Percentiles rank a stretch among this genome's conserved stretches.
Conservation (phyloP, 2,888 invertebrate species). For the Xanthostigma xanthostigma region DNA sequence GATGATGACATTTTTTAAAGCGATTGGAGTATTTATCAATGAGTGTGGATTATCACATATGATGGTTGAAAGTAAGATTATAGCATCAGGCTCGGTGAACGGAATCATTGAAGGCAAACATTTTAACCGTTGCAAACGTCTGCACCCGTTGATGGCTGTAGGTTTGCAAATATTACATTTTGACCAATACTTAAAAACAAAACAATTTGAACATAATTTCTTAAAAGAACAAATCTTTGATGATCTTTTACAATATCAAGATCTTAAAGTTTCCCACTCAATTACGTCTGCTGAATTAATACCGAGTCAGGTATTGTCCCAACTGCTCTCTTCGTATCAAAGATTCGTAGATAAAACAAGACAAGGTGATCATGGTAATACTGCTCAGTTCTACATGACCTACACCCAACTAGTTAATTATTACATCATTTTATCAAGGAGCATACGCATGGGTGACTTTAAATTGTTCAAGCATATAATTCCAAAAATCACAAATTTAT, state of each 20-base stretch:
- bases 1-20: constrained; percentile 20
- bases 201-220: constrained; percentile 8
- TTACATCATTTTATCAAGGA: constrained; percentile 16
- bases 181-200: constrained; percentile 5
- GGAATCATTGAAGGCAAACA: constrained; percentile 17
- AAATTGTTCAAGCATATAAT: constrained; percentile 16
- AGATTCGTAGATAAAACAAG: constrained; percentile 11
- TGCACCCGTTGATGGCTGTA: constrained; percentile 13
- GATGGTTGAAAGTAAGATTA: constrained; percentile 13
- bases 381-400: constrained; percentile 19
- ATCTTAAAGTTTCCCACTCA: no score
- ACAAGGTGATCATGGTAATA: constrained; percentile 18
- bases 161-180: constrained; percentile 16
- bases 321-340: constrained; percentile 6
- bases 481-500: constrained; percentile 18
- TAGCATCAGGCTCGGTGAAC: constrained; percentile 18
- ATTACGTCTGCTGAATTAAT: constrained; percentile 6
- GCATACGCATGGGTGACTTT: constrained; percentile 19
- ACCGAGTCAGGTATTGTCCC: constrained; percentile 6
- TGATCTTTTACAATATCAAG: constrained; percentile 7
- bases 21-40: constrained; percentile 18
- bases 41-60: constrained; percentile 16
- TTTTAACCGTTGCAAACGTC: constrained; percentile 19
- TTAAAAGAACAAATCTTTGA: constrained; percentile 10
- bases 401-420: constrained; percentile 17